Conservation (phyloP, 2,113 vertebrate species). For the Eupsittula cactorum region DNA sequence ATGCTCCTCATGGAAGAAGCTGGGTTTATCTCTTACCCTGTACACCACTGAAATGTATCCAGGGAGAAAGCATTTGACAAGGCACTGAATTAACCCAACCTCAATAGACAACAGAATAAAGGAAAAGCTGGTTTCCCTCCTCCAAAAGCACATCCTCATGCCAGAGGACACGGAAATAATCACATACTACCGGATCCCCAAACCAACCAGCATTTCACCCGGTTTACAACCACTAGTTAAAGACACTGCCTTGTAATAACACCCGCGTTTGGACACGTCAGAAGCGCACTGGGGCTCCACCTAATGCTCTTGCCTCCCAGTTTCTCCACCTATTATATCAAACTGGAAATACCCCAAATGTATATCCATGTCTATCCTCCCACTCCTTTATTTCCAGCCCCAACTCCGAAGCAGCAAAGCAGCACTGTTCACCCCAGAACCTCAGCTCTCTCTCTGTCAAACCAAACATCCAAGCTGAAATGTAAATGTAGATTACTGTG, state of each 20-base stretch:
- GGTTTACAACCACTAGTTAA: rapidly evolving
- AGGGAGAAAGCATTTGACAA: not conserved
- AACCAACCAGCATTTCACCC: not conserved
- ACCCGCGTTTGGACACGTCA: rapidly evolving
- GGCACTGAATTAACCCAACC: not conserved
- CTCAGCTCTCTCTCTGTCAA: not conserved
- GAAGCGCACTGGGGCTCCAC: rapidly evolving
- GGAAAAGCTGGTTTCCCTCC: not conserved
- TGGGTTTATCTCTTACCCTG: not conserved
- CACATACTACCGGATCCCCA: not conserved
- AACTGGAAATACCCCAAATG: not conserved
- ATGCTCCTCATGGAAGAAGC: not conserved
- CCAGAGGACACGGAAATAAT: not conserved
- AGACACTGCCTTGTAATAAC: not conserved
- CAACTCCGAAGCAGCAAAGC: not conserved
- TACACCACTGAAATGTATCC: not conserved
- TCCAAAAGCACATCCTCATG: not conserved
- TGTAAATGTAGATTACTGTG: not conserved
- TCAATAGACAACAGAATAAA: not conserved
- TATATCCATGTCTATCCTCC: not conserved
- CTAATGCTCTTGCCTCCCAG: not conserved
- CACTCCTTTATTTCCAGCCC: not conserved
- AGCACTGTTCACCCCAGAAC: not conserved
- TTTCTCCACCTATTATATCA: not conserved
- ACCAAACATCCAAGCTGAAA: not conserved